Conservation (phyloP, 2,113 vertebrate species). For the Lota lota region DNA sequence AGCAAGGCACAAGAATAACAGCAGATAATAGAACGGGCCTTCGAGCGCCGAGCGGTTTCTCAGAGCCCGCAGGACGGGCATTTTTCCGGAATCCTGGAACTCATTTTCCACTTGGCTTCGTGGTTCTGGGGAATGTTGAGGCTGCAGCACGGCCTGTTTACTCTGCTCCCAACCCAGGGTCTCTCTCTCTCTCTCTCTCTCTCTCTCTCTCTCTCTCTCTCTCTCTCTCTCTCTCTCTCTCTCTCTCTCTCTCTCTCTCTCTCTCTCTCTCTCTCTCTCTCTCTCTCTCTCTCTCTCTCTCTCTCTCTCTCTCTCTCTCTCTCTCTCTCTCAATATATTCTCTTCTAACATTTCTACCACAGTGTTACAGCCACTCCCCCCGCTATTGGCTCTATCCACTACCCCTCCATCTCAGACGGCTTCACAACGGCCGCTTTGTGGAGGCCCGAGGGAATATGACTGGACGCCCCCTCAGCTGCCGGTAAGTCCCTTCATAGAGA, state of each 20-base stretch:
- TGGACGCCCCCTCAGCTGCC: conserved; percentile 1
- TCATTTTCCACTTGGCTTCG: conserved; percentile 42
- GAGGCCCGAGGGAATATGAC: conserved; percentile 6
- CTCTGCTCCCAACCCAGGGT: conserved; percentile 13
- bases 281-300: conserved; percentile 18
- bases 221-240: conserved; percentile 16
- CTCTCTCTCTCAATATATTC: no score
- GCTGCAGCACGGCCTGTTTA: conserved; percentile 46
- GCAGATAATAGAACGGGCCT: conserved; percentile 34
- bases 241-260: background rate
- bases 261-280: background rate
- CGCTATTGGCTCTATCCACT: no score
- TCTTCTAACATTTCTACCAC: no score
- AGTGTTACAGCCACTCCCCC: no score
- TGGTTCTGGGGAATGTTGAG: conserved; percentile 25
- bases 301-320: conserved; percentile 7
- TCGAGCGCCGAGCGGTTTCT: conserved; percentile 40
- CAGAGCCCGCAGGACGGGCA: conserved; percentile 43
- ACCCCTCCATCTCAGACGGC: background rate
- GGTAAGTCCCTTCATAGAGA: conserved; percentile 15
- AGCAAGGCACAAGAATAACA: conserved; percentile 34
- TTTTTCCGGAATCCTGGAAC: conserved; percentile 54
- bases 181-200: background rate
- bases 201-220: conserved; percentile 13
- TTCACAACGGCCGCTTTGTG: conserved; percentile 50